Percentiles rank a stretch among this genome's conserved stretches.
phyloP scores from a whole-genome alignment of 2,113 vertebrate genomes.

The Lethenteron reissneri region DNA sequence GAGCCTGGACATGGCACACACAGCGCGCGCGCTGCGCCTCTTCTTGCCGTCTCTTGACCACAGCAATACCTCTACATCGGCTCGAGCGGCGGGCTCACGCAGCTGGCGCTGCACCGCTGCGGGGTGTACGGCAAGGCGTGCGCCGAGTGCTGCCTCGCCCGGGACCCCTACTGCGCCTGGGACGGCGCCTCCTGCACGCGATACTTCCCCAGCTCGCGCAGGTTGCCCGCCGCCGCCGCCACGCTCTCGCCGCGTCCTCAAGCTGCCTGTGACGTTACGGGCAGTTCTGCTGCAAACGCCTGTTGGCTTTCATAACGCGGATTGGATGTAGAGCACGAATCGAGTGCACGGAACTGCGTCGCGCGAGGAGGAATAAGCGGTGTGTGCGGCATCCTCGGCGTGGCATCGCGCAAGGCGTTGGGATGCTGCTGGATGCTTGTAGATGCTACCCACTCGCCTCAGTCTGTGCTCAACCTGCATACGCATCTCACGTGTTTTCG shows the following conservation, averaged over 20 bases:
- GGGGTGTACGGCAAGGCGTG: slow-evolving; percentile 85
- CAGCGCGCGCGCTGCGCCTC: neutral
- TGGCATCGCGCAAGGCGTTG: too few species aligned
- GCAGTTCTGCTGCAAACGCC: neutral
- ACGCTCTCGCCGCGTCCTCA: neutral
- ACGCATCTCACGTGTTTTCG: too few species aligned
- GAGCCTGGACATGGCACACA: too few species aligned
- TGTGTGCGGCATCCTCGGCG: too few species aligned
- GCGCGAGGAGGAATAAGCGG: too few species aligned
- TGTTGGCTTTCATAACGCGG: neutral
- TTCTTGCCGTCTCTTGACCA: slow-evolving; percentile 12
- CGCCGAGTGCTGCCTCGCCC: slow-evolving; percentile 80
- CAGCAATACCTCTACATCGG: slow-evolving; percentile 94
- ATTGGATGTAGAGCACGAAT: neutral
- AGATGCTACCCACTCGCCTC: too few species aligned
- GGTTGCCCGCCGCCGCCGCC: slow-evolving; percentile 25
- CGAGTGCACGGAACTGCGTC: too few species aligned
- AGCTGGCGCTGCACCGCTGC: slow-evolving; percentile 79
- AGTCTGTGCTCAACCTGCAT: too few species aligned
- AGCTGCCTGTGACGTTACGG: neutral
- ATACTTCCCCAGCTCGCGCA: slow-evolving; percentile 88
- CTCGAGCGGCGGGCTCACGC: slow-evolving; percentile 52
- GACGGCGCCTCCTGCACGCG: slow-evolving; percentile 82
- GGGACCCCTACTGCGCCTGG: slow-evolving; percentile 96
- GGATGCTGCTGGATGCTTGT: too few species aligned